Evolutionary conservation across 1,140 invertebrate species (phyloP).

Genomic region (Temnothorax longispinosus): DNA sequence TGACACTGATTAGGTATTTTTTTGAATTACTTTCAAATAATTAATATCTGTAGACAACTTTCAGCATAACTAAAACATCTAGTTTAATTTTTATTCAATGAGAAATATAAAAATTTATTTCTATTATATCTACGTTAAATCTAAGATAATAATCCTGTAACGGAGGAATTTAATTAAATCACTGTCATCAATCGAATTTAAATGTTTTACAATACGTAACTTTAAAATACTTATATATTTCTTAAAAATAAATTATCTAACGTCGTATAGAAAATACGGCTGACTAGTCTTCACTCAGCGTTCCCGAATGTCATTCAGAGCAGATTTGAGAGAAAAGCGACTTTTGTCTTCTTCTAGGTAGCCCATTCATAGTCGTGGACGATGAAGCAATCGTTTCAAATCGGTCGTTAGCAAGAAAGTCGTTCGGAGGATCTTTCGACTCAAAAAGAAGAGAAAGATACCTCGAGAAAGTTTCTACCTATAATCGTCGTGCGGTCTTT

Average conservation of each 20-base stretch:
- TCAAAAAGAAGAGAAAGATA: constrained; percentile 47
- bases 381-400: constrained; percentile 63
- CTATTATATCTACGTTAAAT: background rate
- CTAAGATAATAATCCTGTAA: background rate
- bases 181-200: constrained; percentile 5
- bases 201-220: background rate
- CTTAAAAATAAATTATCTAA: background rate
- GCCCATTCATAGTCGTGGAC: constrained; percentile 54
- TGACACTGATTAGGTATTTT: background rate
- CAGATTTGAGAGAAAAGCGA: constrained; percentile 60
- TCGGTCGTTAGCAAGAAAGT: constrained; percentile 68
- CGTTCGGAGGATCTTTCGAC: constrained; percentile 22
- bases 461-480: constrained; percentile 41
- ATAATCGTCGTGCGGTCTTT: constrained; percentile 61
- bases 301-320: constrained; percentile 58
- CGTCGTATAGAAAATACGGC: constrained; percentile 21
- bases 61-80: background rate
- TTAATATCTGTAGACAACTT: background rate
- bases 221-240: background rate
- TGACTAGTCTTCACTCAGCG: constrained; percentile 31
- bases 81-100: background rate
- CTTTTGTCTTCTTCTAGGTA: constrained; percentile 66
- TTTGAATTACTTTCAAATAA: background rate
- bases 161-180: background rate
- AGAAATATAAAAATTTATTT: background rate